Evolutionary conservation across 1,140 invertebrate genomes (phyloP).

Genomic region (Scylla paramamosain): DNA sequence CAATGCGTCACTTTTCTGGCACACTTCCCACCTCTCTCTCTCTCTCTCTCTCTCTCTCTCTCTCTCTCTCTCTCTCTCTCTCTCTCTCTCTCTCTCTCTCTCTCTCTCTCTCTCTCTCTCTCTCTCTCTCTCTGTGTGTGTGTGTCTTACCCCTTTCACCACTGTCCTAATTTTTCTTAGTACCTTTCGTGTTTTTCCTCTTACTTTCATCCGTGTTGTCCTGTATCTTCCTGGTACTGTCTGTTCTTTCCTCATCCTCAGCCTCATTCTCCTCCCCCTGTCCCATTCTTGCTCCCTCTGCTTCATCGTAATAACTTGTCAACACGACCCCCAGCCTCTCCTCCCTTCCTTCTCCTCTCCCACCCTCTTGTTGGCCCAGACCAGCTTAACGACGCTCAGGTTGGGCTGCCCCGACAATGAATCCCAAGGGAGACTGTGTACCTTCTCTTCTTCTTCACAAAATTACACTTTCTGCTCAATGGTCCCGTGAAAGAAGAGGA

Average conservation of each 20-base stretch:
- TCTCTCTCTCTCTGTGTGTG: neutral
- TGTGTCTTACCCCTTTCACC: neutral
- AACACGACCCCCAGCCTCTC: neutral
- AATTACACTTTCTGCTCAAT: too few relatives aligned
- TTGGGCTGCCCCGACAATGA: too few relatives aligned
- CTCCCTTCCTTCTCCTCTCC: neutral
- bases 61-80: constrained; percentile 25
- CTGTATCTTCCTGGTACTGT: neutral
- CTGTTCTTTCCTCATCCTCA: constrained; percentile 13
- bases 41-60: neutral
- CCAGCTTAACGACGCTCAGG: too few relatives aligned
- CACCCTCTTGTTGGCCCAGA: neutral
- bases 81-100: neutral
- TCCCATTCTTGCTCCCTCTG: neutral
- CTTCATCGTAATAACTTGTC: neutral
- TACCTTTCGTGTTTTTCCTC: neutral
- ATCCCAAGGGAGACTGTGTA: too few relatives aligned
- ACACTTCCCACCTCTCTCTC: neutral
- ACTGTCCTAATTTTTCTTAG: neutral
- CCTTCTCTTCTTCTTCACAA: too few relatives aligned
- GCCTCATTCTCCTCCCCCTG: neutral
- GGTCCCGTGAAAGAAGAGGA: too few relatives aligned
- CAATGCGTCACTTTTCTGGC: too few relatives aligned
- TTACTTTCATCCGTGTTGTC: neutral
- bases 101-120: constrained; percentile 10